Evolutionary conservation across 2,888 invertebrate genomes (phyloP), one percentile per base, ranked within the genome.

Genomic region (Amphipyra berbera): DNA sequence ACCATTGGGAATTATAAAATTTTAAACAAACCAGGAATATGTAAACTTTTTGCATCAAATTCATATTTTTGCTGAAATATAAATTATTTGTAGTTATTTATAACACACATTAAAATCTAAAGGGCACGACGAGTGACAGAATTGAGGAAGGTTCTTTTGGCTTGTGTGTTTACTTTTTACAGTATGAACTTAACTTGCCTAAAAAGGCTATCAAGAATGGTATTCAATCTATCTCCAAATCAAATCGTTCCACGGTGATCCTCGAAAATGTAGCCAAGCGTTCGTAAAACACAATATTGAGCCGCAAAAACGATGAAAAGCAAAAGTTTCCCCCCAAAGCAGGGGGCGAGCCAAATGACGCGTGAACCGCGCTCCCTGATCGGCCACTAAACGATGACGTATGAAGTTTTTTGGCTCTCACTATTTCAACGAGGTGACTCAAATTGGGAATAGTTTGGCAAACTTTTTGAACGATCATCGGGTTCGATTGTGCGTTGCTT

Each of bases 331-430:
- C 60, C 57, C 53, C 59, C 58, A n/a, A 41, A 50, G 48, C 40
- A 48, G 53, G 59, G 61, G 53, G 57, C 30, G 48, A 37, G 46
- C 53, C 76, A 82, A 85, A 85, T 84, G 85, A 81, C 65, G 82
- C 84, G 85, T 85, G 81, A 84, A 78, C 76, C 57, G 57, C 62
- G 61, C 54, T 67, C 74, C 70, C 65, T 60, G 63, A 76, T 79
- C 76, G 66, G 65, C 68, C 63, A 68, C 81, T 78, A 82, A 83
- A 81, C 78, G 85, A 84, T 84, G 84, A 85, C 84, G 79, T 78
- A 82, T 72, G 73, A 78, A 78, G 77, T 77, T 82, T 79, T 81
- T 73, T 63, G 56, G 70, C 79, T 52, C 65, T 80, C 57, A 73
- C 69, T 73, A 58, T 70, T 69, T 61, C 69, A 69, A 72, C 69